phyloP scores from a whole-genome alignment of 2,797 vertebrate species.

The Loriculus beryllinus region DNA sequence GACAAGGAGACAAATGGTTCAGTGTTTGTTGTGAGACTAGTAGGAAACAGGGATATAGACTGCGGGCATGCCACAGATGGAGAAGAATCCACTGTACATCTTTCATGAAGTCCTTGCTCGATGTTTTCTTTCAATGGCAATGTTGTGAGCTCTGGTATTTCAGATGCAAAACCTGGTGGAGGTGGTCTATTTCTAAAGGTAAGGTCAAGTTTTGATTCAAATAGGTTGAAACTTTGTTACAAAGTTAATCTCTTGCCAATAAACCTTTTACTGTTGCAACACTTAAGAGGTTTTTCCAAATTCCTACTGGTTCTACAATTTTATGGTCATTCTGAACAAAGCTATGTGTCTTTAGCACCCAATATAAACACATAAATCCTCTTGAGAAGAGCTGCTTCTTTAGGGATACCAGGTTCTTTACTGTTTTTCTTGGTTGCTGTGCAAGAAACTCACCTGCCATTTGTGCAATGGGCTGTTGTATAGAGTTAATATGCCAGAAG shows the following conservation, averaged over 20 bases:
- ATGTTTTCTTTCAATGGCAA: neutral
- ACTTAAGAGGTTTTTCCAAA: neutral
- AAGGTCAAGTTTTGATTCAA: neutral
- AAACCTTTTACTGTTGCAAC: neutral
- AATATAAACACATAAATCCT: neutral
- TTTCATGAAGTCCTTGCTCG: neutral
- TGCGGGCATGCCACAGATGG: neutral
- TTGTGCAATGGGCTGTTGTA: neutral
- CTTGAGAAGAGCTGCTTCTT: neutral
- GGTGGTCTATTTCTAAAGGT: neutral
- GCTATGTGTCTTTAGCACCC: neutral
- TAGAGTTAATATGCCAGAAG: neutral
- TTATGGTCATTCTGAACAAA: neutral
- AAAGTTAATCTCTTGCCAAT: neutral
- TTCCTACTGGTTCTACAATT: neutral
- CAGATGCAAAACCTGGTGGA: neutral
- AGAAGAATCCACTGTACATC: neutral
- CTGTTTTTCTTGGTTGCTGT: neutral
- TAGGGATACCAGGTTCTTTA: neutral
- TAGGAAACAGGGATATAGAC: neutral
- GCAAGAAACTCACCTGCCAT: neutral
- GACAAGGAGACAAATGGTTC: neutral
- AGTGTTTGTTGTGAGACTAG: neutral
- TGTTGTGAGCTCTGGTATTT: neutral
- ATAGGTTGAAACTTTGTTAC: neutral